Evolutionary conservation across 2,888 invertebrate species (phyloP), one percentile per base, ranked within the genome.

Genomic region (Rhagophthalmus giganteus): DNA sequence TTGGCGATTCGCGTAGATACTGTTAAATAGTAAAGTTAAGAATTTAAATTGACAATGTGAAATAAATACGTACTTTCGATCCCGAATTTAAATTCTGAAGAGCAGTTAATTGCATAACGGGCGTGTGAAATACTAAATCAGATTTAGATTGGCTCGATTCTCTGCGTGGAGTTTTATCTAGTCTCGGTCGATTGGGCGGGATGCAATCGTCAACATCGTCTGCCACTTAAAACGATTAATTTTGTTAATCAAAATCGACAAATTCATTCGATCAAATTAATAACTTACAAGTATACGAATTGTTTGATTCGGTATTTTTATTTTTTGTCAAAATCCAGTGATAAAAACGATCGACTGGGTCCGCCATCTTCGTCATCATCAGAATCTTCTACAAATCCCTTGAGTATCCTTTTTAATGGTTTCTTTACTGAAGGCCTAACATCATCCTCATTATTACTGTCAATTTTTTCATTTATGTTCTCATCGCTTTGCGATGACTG

Each of bases 121-220:
- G 79, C 2, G 79, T 78, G 27, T 78, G 61, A 61, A 79, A 75
- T 51, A 72, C 72, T 2, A 72, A 63, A 33, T 69, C 68, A 1
- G 67, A 62, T 52, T 65, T 67, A n/a, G 53, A 37, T 37, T 58
- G 58, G n/a, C 62, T 55, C 13, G 48, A 38, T 13, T 57, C 44
- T 41, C 52, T 64, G 15, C 60, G 39, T 15, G 66, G 70, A 8
- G 69, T 70, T 54, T 62, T 58, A 28, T 59, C 56, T 13, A 55
- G 61, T 46, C 57, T 61, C 8, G 60, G 66, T 57, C 71, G 69
- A 54, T 71, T 64, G 1, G 69, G 64, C 16, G 71, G 64, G 30
- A 71, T 57, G 27, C 59, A 54, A 48, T 70, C 70, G 42, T 68
- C 69, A 42, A 69, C 71, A 24, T 68, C 68, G 40, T 52, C 64